A percentile compares a stretch with the other conserved stretches of the same genome.
These are phyloP conservation scores for Telmatochromis sp. DNA, from an alignment of 2,113 vertebrate species.

Conservation along the genomic window DNA sequence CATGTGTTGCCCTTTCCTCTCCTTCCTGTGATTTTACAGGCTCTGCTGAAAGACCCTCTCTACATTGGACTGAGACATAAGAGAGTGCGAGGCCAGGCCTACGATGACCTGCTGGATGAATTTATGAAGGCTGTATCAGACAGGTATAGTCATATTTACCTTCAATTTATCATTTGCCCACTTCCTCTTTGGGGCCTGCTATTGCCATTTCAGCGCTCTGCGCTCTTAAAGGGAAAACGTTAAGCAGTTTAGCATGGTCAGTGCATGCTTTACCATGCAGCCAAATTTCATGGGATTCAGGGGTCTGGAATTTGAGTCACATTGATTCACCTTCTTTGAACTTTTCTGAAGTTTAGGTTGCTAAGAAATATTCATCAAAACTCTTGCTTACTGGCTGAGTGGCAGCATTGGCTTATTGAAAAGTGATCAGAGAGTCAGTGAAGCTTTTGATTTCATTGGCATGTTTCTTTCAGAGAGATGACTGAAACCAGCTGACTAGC, in stretches of 20 bases:
- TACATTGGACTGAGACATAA: constrained; percentile 93
- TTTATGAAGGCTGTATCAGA: constrained; percentile 93
- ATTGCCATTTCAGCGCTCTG: neutral
- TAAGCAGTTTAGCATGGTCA: constrained; percentile 26
- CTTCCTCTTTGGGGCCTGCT: constrained; percentile 19
- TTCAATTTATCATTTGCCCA: neutral
- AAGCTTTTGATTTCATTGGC: neutral
- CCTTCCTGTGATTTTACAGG: constrained; percentile 56
- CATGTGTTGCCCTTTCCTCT: neutral
- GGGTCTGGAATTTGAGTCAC: constrained; percentile 26
- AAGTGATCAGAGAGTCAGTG: neutral
- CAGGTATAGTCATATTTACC: constrained; percentile 72
- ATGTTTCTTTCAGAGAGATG: neutral
- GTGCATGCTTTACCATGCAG: neutral
- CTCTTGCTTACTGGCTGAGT: neutral
- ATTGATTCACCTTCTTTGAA: neutral
- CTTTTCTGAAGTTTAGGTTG: neutral
- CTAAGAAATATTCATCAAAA: neutral
- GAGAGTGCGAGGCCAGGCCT: constrained; percentile 84
- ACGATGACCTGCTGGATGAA: constrained; percentile 91
- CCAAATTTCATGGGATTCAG: neutral
- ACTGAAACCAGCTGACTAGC: neutral
- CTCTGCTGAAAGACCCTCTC: constrained; percentile 86
- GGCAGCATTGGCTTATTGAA: neutral
- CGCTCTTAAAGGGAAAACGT: constrained; percentile 22